Conservation (phyloP, 37 sponge, comb jelly and placozoan species). For the Amphimedon queenslandica region DNA sequence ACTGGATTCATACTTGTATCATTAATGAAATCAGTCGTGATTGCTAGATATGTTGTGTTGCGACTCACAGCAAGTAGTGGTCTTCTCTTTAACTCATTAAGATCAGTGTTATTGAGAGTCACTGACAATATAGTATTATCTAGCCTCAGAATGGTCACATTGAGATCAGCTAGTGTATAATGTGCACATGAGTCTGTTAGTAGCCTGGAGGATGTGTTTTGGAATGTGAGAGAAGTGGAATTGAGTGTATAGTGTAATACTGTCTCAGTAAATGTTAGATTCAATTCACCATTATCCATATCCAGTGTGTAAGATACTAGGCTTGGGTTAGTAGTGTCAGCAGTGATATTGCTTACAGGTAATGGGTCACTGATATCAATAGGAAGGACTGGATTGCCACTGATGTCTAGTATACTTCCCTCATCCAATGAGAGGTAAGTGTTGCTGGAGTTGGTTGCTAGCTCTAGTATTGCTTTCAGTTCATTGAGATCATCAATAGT, state of each 20-base stretch:
- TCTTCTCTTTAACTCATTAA: slow-evolving; percentile 64
- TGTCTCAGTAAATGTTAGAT: slow-evolving; percentile 78
- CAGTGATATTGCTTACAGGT: slow-evolving; percentile 16
- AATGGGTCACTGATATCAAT: slow-evolving; percentile 22
- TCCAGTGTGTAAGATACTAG: slow-evolving; percentile 68
- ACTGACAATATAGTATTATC: slow-evolving; percentile 44
- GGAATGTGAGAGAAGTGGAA: slow-evolving; percentile 51
- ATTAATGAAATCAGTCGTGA: slow-evolving; percentile 29
- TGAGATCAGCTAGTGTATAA: slow-evolving; percentile 49
- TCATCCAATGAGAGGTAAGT: slow-evolving; percentile 61
- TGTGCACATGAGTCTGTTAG: slow-evolving; percentile 18
- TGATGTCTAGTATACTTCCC: slow-evolving; percentile 54
- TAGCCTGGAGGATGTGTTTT: slow-evolving; percentile 7
- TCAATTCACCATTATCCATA: slow-evolving; percentile 60
- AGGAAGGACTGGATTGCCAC: slow-evolving; percentile 52
- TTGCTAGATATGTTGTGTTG: slow-evolving; percentile 49
- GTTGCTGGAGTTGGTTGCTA: slow-evolving; percentile 44
- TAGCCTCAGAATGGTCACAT: slow-evolving; percentile 12
- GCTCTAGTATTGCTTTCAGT: slow-evolving; percentile 57
- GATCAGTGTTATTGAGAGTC: slow-evolving; percentile 40
- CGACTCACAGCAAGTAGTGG: slow-evolving; percentile 32
- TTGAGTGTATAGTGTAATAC: slow-evolving; percentile 37
- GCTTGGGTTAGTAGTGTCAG: slow-evolving; percentile 50
- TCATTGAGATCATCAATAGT: slow-evolving; percentile 58
- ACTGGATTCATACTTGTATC: slow-evolving; percentile 62